Base-by-base conservation (phyloP, 2,113 vertebrate species). In the Apodemus speciosus region DNA sequence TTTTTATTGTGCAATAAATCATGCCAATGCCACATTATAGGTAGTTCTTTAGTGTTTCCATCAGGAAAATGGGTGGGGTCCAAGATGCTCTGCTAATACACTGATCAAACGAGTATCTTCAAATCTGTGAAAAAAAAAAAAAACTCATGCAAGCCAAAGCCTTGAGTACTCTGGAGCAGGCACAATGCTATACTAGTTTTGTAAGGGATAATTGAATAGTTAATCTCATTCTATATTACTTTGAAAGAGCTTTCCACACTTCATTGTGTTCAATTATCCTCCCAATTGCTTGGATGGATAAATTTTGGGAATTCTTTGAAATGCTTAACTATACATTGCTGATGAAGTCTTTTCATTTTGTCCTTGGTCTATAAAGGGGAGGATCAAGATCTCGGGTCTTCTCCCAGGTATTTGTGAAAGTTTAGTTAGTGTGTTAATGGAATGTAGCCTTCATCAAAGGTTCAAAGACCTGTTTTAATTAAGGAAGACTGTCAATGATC, bases 191-290 rank as follows among this genome's bases (percentile, higher is more conserved):
- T 18, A 85, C n/a, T 53, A 68, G 38, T 23, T 96, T 85, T 94
- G 2, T 68, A 92, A 92, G 53, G 46, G 16, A 89, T 94, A 92
- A 91, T n/a, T 81, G 71, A 86, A 89, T 85, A 93, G 89, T 92
- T 92, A 87, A 88, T 95, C 92, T 89, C 86, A 43, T 89, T 91
- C 62, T 66, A 18, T 51, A 93, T 76, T 88, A 80, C 75, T 91
- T 92, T 94, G 89, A 79, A 93, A 94, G 92, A 93, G 71, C 68
- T 87, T 96, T 94, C 79, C 85, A 76, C 60, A 94, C 72, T 25
- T 95, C 89, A 96, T 92, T 96, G 89, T 94, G 89, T 91, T 92
- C 91, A 96, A 92, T 96, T 96, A 94, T 58, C 73, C 53, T 89
- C 46, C 91, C 94, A 95, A 95, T 91, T 96, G 53, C 89, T 94